A percentile compares a stretch with the other conserved stretches of the same genome.
These are phyloP conservation scores for Syrista parreyssii DNA, from an alignment of 2,888 invertebrate species.

Conservation along the genomic window DNA sequence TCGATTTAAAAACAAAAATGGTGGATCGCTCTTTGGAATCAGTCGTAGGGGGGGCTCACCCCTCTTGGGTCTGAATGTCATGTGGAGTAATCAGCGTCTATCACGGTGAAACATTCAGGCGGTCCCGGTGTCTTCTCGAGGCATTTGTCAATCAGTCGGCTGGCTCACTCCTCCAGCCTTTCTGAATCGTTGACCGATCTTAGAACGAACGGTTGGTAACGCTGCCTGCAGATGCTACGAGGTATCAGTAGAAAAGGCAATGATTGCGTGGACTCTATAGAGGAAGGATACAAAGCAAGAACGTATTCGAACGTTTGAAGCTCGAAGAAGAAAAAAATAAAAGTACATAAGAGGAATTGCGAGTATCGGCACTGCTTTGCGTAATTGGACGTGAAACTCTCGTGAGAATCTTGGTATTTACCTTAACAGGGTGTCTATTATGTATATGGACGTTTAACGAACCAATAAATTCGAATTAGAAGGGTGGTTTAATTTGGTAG, in stretches of 20 bases:
- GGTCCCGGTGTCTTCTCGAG: slow-evolving; percentile 22
- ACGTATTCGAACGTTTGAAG: background rate
- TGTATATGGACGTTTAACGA: too few species aligned
- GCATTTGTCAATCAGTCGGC: slow-evolving; percentile 34
- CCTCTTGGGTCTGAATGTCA: slow-evolving; percentile 15
- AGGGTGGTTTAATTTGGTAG: fast-evolving
- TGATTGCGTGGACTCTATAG: background rate
- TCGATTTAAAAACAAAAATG: too few species aligned
- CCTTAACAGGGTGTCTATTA: too few species aligned
- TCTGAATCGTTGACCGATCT: slow-evolving; percentile 5
- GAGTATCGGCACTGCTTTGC: slow-evolving; percentile 5
- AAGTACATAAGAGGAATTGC: background rate
- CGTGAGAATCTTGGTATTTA: background rate
- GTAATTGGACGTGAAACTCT: slow-evolving; percentile 4
- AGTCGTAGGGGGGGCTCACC: too few species aligned
- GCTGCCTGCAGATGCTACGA: too few species aligned
- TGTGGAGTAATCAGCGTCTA: slow-evolving; percentile 37
- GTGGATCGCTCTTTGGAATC: too few species aligned
- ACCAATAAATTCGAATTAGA: too few species aligned
- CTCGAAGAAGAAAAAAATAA: background rate
- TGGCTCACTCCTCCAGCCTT: background rate
- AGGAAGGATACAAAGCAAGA: background rate
- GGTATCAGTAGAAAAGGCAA: too few species aligned
- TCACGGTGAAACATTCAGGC: slow-evolving; percentile 29
- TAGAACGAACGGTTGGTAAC: background rate